A percentile compares a stretch with the other conserved stretches of the same genome.
These are phyloP conservation scores for Pluvialis apricaria DNA, from an alignment of 2,113 vertebrate species.

Conservation along the genomic window DNA sequence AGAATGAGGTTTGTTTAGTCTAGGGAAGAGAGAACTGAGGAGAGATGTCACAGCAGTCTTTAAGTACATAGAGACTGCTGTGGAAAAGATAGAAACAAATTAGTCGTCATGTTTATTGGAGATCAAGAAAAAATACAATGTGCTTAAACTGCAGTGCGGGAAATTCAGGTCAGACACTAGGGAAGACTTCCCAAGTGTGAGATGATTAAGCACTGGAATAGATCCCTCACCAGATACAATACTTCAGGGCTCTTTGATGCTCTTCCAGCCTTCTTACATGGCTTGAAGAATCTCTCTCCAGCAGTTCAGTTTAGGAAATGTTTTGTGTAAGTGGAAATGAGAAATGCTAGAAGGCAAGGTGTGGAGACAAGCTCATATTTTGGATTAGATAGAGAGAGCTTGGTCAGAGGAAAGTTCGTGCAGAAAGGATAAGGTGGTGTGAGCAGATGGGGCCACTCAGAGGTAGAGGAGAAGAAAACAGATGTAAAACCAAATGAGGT, in stretches of 20 bases:
- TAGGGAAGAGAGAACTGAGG: background rate
- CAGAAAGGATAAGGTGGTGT: background rate
- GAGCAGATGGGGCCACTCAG: background rate
- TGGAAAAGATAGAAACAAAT: background rate
- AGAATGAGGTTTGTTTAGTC: constrained; percentile 4
- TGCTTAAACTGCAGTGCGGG: background rate
- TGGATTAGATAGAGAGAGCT: background rate
- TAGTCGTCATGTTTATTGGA: background rate
- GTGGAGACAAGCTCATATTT: background rate
- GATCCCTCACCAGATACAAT: background rate
- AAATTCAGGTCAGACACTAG: background rate
- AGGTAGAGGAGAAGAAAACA: background rate
- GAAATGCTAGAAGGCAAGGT: background rate
- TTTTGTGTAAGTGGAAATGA: background rate
- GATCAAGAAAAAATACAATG: background rate
- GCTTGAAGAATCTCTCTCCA: background rate
- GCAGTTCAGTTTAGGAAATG: background rate
- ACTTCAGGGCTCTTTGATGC: background rate
- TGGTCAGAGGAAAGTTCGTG: background rate
- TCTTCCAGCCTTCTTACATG: background rate
- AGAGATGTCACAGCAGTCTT: background rate
- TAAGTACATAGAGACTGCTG: background rate
- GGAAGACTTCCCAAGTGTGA: background rate
- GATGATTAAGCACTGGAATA: background rate
- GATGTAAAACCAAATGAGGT: background rate